phyloP scores from a whole-genome alignment of 2,797 vertebrate genomes.

The Rhadinocentrus ornatus region DNA sequence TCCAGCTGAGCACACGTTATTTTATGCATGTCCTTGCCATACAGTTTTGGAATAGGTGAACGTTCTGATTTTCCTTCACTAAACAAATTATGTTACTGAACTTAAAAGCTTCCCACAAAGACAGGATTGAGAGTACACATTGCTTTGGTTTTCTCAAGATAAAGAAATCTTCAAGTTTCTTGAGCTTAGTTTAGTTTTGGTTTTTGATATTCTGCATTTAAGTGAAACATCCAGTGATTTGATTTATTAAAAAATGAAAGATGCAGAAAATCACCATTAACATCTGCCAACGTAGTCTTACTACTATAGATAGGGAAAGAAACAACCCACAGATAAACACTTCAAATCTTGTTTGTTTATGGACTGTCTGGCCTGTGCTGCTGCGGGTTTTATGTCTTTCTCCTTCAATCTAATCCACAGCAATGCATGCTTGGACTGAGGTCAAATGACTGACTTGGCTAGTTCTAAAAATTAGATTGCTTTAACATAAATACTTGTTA shows the following conservation, averaged over 20 bases:
- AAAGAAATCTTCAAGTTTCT: constrained; percentile 1
- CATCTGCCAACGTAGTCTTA: background rate
- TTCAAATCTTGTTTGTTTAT: constrained; percentile 9
- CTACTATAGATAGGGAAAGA: constrained; percentile 13
- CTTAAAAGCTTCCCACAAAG: constrained; percentile 11
- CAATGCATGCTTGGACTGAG: constrained; percentile 9
- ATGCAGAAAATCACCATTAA: background rate
- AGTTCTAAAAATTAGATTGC: constrained; percentile 21
- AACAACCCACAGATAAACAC: constrained; percentile 4
- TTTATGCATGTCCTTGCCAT: background rate
- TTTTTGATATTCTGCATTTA: constrained; percentile 1
- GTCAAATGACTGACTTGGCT: constrained; percentile 40
- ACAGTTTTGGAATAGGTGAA: background rate
- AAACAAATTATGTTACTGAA: constrained; percentile 4
- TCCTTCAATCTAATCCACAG: constrained; percentile 15
- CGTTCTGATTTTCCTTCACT: constrained; percentile 1
- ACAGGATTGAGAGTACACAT: constrained; percentile 7
- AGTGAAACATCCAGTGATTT: constrained; percentile 1
- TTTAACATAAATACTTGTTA: constrained; percentile 33
- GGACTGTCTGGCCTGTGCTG: background rate
- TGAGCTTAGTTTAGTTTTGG: constrained; percentile 1
- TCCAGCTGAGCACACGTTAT: too few relatives aligned
- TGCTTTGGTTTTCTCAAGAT: constrained; percentile 10
- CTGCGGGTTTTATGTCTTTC: constrained; percentile 11
- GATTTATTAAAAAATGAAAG: background rate